Evolutionary conservation across 2,797 vertebrate species (phyloP).

Genomic region (Chelidonichthys spinosus): DNA sequence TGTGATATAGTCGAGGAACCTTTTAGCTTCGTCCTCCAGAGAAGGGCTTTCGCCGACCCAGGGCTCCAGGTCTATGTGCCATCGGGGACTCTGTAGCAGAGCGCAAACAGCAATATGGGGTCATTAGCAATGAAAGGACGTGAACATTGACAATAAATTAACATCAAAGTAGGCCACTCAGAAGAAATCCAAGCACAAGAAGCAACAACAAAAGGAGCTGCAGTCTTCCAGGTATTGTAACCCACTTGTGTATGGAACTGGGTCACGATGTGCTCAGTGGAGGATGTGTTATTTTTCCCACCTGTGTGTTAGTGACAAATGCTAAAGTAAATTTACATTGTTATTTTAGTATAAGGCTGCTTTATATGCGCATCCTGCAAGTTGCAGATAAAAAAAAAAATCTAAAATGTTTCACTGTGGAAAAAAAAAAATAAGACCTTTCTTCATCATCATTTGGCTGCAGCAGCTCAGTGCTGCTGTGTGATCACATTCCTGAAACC

Average conservation of each 20-base stretch:
- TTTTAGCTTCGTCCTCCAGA: constrained; percentile 89
- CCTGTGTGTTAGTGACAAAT: constrained; percentile 45
- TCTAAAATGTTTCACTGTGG: constrained; percentile 8
- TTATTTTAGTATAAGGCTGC: constrained; percentile 35
- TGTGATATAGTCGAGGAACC: constrained; percentile 93
- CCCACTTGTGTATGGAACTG: constrained; percentile 57
- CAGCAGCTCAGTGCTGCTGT: constrained; percentile 38
- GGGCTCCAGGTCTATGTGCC: constrained; percentile 92
- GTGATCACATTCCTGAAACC: constrained; percentile 64
- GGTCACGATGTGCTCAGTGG: constrained; percentile 61
- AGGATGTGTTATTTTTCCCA: background rate
- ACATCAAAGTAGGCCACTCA: constrained; percentile 56
- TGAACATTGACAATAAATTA: constrained; percentile 27
- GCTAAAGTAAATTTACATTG: constrained; percentile 32
- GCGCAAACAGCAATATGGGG: constrained; percentile 1
- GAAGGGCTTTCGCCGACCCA: constrained; percentile 89
- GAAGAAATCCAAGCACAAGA: constrained; percentile 46
- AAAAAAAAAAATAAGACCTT: constrained; percentile 15
- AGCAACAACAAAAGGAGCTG: constrained; percentile 37
- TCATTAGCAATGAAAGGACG: constrained; percentile 20
- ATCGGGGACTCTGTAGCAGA: constrained; percentile 84
- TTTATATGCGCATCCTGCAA: constrained; percentile 15
- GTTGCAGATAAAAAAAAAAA: background rate
- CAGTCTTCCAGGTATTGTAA: constrained; percentile 55
- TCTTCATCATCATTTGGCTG: constrained; percentile 18